A percentile compares a stretch with the other conserved stretches of the same genome.
Conservation (phyloP, 2,888 invertebrate genomes). For the Nymphalis urticae region DNA sequence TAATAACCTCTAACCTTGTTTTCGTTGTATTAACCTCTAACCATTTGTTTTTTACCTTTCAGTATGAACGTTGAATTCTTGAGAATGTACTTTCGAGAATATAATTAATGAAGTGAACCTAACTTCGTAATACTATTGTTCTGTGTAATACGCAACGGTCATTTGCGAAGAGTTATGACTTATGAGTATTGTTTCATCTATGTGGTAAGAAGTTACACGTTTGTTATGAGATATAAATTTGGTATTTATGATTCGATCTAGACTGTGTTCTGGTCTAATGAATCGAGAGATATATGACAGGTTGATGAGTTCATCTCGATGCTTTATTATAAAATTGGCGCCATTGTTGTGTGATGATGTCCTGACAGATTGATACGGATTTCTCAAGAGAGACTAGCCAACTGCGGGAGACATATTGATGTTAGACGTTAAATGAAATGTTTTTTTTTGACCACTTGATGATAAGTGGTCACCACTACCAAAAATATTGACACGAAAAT, state of each 20-base stretch:
- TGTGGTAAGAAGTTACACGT: not conserved
- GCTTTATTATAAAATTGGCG: too few species aligned
- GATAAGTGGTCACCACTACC: too few species aligned
- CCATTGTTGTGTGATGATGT: too few species aligned
- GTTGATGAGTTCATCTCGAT: too few species aligned
- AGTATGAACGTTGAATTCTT: conserved; percentile 3
- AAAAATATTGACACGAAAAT: too few species aligned
- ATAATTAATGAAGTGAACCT: conserved; percentile 18
- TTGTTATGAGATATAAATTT: conserved; percentile 1
- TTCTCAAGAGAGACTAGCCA: too few species aligned
- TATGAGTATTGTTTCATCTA: not conserved
- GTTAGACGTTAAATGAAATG: too few species aligned
- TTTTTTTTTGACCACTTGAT: too few species aligned
- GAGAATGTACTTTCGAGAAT: conserved; percentile 8
- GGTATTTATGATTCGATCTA: not conserved
- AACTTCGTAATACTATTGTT: conserved; percentile 24
- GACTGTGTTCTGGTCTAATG: not conserved
- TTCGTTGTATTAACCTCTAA: not conserved
- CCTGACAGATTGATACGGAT: too few species aligned
- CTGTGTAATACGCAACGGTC: conserved; percentile 5
- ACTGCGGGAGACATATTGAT: too few species aligned
- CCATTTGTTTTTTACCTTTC: not conserved
- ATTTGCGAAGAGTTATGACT: conserved; percentile 10
- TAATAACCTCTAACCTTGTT: not conserved
- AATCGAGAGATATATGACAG: too few species aligned